A percentile compares a stretch with the other conserved stretches of the same genome.
These are phyloP conservation scores for Pseudomyrmex concolor DNA, from an alignment of 1,140 invertebrate genomes.

Conservation along the genomic window DNA sequence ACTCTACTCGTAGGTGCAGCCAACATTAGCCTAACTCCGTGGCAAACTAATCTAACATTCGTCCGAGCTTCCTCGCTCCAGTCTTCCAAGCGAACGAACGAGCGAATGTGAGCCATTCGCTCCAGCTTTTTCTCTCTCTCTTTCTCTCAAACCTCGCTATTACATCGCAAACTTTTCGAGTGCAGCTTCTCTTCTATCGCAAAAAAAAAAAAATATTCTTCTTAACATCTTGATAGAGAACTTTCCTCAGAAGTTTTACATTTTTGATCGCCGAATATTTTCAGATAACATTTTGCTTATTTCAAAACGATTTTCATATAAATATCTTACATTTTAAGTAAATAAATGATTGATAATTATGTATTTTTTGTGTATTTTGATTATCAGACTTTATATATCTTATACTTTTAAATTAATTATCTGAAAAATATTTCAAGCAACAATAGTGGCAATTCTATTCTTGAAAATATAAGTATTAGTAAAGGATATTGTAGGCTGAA, in stretches of 20 bases:
- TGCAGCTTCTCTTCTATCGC: slow-evolving; percentile 26
- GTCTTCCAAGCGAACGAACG: slow-evolving; percentile 43
- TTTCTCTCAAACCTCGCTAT: slow-evolving; percentile 59
- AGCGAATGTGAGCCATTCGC: slow-evolving; percentile 46
- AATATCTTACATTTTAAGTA: neutral
- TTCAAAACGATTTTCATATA: neutral
- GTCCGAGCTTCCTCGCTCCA: slow-evolving; percentile 70
- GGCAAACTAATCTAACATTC: slow-evolving; percentile 83
- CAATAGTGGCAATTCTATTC: neutral
- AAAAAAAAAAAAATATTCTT: slow-evolving; percentile 53
- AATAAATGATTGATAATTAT: neutral
- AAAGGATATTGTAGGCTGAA: slow-evolving; percentile 98
- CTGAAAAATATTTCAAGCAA: slow-evolving; percentile 4
- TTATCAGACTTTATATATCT: neutral
- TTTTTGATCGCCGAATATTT: slow-evolving; percentile 11
- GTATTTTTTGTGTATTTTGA: neutral
- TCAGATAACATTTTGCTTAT: slow-evolving; percentile 16
- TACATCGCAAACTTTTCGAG: slow-evolving; percentile 62
- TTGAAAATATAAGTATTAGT: slow-evolving; percentile 77
- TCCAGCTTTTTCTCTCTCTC: slow-evolving; percentile 56
- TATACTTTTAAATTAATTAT: neutral
- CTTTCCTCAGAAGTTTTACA: slow-evolving; percentile 4
- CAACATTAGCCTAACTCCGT: slow-evolving; percentile 80
- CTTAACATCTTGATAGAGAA: slow-evolving; percentile 58
- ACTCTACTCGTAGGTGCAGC: slow-evolving; percentile 78